A percentile compares a stretch with the other conserved stretches of the same genome.
Conservation (phyloP, 2,888 invertebrate genomes). For the Beris chalybata region DNA sequence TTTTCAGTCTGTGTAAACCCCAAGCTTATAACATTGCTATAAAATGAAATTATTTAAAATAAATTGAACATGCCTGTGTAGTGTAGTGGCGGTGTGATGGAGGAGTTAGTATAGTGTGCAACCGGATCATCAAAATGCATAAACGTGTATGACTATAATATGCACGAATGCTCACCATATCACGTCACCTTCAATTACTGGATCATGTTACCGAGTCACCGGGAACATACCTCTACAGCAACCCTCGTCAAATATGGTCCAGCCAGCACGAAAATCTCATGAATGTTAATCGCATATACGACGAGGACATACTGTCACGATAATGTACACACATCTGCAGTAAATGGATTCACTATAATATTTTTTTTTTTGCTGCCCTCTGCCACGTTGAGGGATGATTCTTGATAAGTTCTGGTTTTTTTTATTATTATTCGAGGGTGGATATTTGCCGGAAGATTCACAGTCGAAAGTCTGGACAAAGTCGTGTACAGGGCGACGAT, state of each 20-base stretch:
- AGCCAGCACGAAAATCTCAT: slow-evolving; percentile 26
- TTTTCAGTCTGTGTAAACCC: no score
- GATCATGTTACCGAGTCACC: neutral
- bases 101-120: no score
- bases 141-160: neutral
- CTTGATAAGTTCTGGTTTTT: no score
- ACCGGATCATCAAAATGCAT: neutral
- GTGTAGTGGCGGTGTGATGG: neutral
- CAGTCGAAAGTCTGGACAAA: no score
- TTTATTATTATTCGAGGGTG: no score
- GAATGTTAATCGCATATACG: slow-evolving; percentile 25
- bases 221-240: neutral
- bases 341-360: neutral
- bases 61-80: neutral
- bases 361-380: no score
- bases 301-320: slow-evolving; percentile 4
- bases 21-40: slow-evolving; percentile 1
- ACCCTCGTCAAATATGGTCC: slow-evolving; percentile 18
- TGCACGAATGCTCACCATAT: slow-evolving; percentile 19
- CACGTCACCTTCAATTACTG: slow-evolving; percentile 28
- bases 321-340: slow-evolving; percentile 23
- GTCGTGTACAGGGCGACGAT: no score
- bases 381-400: no score
- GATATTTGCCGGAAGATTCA: no score
- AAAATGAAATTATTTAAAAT: neutral